Evolutionary conservation across 2,888 invertebrate genomes (phyloP).

Genomic region (Liopterus haemorrhoidalis): DNA sequence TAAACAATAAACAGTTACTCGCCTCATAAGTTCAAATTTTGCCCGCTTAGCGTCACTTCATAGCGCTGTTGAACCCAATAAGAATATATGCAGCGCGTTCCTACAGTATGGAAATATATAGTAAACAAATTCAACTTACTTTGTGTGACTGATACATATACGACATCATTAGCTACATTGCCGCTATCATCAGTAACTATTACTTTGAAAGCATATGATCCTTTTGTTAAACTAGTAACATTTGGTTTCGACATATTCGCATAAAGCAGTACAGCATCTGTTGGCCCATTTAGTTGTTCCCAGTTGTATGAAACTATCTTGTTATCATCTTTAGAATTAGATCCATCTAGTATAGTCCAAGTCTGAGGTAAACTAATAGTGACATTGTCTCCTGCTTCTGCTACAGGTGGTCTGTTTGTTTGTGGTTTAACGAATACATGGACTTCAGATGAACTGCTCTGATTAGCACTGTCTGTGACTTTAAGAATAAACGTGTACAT

Average conservation of each 20-base stretch:
- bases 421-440: slow-evolving; percentile 91
- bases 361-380: slow-evolving; percentile 81
- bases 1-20: too few species aligned
- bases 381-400: slow-evolving; percentile 57
- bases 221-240: slow-evolving; percentile 75
- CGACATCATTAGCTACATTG: slow-evolving; percentile 67
- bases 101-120: too few species aligned
- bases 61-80: too few species aligned
- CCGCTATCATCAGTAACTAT: slow-evolving; percentile 81
- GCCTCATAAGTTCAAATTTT: too few species aligned
- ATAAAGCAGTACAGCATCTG: slow-evolving; percentile 50
- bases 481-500: slow-evolving; percentile 90
- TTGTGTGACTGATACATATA: slow-evolving; percentile 75
- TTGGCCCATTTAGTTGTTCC: slow-evolving; percentile 70
- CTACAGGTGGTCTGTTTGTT: slow-evolving; percentile 75
- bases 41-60: too few species aligned
- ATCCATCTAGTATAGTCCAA: slow-evolving; percentile 73
- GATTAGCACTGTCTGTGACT: slow-evolving; percentile 87
- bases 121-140: slow-evolving; percentile 60
- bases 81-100: too few species aligned
- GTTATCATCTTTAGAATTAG: slow-evolving; percentile 75
- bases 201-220: slow-evolving; percentile 73
- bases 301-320: slow-evolving; percentile 76
- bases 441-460: slow-evolving; percentile 79
- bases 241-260: slow-evolving; percentile 54